These are phyloP conservation scores for Tyria jacobaeae DNA, from an alignment of 2,888 invertebrate species.

Conservation along the genomic window DNA sequence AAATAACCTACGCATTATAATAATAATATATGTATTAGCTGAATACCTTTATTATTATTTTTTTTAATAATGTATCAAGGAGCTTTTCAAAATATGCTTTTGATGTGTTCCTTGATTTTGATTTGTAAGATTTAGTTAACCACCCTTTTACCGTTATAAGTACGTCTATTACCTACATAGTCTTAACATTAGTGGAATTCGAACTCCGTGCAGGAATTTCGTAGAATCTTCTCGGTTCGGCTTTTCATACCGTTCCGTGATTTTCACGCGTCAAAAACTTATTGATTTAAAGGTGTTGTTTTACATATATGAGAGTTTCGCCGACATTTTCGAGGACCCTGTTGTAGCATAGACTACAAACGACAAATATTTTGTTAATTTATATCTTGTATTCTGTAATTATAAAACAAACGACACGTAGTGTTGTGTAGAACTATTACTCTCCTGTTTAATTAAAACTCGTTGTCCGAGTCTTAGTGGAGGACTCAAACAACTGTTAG, in stretches of 20 bases:
- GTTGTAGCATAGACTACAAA: not conserved
- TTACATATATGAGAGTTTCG: slow-evolving; percentile 2
- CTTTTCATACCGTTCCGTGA: slow-evolving; percentile 37
- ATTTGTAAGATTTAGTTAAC: slow-evolving; percentile 34
- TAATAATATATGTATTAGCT: too few relatives aligned
- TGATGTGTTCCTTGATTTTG: slow-evolving; percentile 31
- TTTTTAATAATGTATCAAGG: too few relatives aligned
- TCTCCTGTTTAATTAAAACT: slow-evolving; percentile 56
- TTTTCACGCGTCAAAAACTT: slow-evolving; percentile 38
- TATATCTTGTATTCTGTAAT: slow-evolving; percentile 15
- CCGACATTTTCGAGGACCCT: not conserved
- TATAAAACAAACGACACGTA: slow-evolving; percentile 23
- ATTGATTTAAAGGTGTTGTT: slow-evolving; percentile 30
- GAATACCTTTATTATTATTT: too few relatives aligned
- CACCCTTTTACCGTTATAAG: slow-evolving; percentile 34
- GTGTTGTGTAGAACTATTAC: slow-evolving; percentile 40
- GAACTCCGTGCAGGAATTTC: slow-evolving; percentile 54
- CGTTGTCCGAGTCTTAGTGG: slow-evolving; percentile 52
- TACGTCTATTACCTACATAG: slow-evolving; percentile 43
- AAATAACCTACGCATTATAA: too few relatives aligned
- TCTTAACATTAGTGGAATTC: slow-evolving; percentile 43
- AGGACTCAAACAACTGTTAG: slow-evolving; percentile 58
- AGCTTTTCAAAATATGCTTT: slow-evolving; percentile 16
- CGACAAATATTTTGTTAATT: slow-evolving; percentile 8
- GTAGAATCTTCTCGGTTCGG: slow-evolving; percentile 50